Conservation (phyloP, 2,113 vertebrate genomes). For the Amblyopsis rosae region DNA sequence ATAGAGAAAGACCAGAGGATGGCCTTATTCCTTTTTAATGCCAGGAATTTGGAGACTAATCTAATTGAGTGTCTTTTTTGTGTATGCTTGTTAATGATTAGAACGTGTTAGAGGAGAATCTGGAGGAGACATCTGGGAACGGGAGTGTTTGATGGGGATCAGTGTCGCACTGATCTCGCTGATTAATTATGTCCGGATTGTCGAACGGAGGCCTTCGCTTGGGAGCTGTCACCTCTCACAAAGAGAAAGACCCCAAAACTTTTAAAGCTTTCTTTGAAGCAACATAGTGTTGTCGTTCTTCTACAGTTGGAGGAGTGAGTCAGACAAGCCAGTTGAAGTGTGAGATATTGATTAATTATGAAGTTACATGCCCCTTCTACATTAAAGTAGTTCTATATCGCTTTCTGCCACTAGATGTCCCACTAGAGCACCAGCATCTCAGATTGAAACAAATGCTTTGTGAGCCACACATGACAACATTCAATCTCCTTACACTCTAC, state of each 20-base stretch:
- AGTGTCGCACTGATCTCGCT: slow-evolving; percentile 61
- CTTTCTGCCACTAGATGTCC: not conserved
- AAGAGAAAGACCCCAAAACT: slow-evolving; percentile 62
- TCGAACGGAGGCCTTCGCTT: slow-evolving; percentile 59
- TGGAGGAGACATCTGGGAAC: slow-evolving; percentile 70
- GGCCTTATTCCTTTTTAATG: slow-evolving; percentile 62
- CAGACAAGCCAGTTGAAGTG: too few relatives aligned
- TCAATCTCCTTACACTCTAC: slow-evolving; percentile 52
- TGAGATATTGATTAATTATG: too few relatives aligned
- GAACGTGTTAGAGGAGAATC: slow-evolving; percentile 75
- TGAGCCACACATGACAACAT: slow-evolving; percentile 6
- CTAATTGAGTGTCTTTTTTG: slow-evolving; percentile 78
- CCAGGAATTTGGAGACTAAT: slow-evolving; percentile 77
- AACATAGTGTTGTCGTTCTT: slow-evolving; percentile 43
- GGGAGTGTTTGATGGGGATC: slow-evolving; percentile 74
- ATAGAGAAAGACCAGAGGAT: slow-evolving; percentile 70
- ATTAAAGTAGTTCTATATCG: not conserved
- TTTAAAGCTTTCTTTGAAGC: slow-evolving; percentile 70
- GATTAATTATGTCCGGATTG: slow-evolving; percentile 72
- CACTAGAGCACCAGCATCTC: too few relatives aligned
- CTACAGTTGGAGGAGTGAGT: slow-evolving; percentile 27
- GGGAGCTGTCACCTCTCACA: slow-evolving; percentile 44
- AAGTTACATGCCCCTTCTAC: not conserved
- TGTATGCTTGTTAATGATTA: slow-evolving; percentile 81
- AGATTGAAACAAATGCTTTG: too few relatives aligned